These are phyloP conservation scores for Buathra laborator DNA, from an alignment of 2,888 invertebrate genomes.

Conservation along the genomic window DNA sequence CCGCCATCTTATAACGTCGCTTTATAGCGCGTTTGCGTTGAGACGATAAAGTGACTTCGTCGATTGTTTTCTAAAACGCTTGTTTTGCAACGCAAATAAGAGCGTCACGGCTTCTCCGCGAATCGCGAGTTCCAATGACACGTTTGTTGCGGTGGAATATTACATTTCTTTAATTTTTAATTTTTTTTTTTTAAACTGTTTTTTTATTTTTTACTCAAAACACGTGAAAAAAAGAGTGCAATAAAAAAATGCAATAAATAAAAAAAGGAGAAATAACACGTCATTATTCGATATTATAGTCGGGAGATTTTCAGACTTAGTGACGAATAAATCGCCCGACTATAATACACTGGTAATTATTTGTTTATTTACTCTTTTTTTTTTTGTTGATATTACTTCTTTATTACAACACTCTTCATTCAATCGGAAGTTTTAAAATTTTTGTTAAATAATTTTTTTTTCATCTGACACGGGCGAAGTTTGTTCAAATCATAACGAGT, in stretches of 20 bases:
- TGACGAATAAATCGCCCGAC: too few relatives aligned
- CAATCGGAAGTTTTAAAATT: background rate
- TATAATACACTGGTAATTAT: too few relatives aligned
- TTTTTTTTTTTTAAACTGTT: background rate
- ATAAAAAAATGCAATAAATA: too few relatives aligned
- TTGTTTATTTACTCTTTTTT: too few relatives aligned
- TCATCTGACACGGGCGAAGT: background rate
- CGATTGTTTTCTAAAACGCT: background rate
- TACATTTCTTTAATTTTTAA: too few relatives aligned
- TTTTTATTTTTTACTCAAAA: too few relatives aligned
- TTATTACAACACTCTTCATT: background rate
- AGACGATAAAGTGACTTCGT: background rate
- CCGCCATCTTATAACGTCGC: background rate
- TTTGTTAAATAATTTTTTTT: background rate
- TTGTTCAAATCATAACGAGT: background rate
- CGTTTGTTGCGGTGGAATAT: background rate
- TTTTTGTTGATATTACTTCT: background rate
- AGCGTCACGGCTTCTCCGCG: background rate
- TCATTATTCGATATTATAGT: too few relatives aligned
- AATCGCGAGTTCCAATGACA: background rate
- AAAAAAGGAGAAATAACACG: too few relatives aligned
- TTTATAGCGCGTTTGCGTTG: constrained; percentile 1
- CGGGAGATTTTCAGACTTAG: too few relatives aligned
- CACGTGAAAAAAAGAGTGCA: too few relatives aligned
- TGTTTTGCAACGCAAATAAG: background rate